phyloP scores from a whole-genome alignment of 1,140 invertebrate genomes.

The Nasonia vitripennis region DNA sequence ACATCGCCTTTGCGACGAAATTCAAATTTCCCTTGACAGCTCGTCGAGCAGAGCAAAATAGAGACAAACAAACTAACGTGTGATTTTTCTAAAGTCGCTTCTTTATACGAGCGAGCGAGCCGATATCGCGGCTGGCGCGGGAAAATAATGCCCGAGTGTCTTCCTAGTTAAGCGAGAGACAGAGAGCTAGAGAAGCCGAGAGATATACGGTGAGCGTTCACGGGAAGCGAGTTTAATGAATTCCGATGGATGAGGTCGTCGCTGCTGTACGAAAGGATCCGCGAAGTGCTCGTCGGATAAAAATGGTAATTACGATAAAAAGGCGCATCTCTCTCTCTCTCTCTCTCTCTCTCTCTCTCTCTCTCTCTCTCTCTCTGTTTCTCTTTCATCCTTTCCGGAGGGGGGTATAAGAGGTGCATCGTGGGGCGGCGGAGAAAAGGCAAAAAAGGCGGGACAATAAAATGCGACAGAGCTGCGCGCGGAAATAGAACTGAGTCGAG shows the following conservation, averaged over 20 bases:
- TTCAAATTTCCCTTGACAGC: too few species aligned
- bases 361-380: neutral
- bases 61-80: neutral
- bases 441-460: constrained; percentile 43
- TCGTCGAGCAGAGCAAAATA: neutral
- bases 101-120: constrained; percentile 2
- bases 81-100: constrained; percentile 7
- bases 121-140: neutral
- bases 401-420: constrained; percentile 47
- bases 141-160: constrained; percentile 59
- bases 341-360: neutral
- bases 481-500: constrained; percentile 20
- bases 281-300: constrained; percentile 61
- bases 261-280: constrained; percentile 49
- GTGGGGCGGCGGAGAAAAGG: constrained; percentile 24
- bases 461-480: neutral
- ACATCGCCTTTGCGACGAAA: too few species aligned
- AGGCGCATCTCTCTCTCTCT: constrained; percentile 56
- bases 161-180: constrained; percentile 38
- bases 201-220: constrained; percentile 62
- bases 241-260: constrained; percentile 63
- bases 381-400: constrained; percentile 30
- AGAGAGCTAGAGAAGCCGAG: constrained; percentile 29
- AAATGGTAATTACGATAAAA: constrained; percentile 74
- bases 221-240: constrained; percentile 69